Base-by-base conservation (phyloP, 1,140 invertebrate genomes). In the Gerris buenoi region DNA sequence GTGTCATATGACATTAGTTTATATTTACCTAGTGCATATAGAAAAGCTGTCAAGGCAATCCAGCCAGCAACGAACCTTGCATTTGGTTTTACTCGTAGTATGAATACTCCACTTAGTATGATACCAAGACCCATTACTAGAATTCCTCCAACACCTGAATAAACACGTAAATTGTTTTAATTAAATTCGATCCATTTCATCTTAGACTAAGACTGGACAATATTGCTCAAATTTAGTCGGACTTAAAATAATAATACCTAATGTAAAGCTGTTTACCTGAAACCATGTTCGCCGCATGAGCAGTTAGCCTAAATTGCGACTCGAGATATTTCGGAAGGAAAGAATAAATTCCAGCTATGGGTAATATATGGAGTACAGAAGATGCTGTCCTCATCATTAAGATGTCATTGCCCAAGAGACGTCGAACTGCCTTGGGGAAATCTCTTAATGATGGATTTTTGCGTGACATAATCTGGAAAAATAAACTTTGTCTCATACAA, bases 321-420 rank as follows among this genome's bases (percentile, higher is more conserved):
- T 95, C 92, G 70, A 96, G 79, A 77, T 95, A 96, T 77, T 96
- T 96, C 63, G 93, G 93, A 72, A 95, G 80, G 78, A 95, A 97
- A 58, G 91, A 93, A 77, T 95, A 94, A 10, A 94, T 81, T 2
- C 92, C 93, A 66, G 90, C 89, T 70, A 95, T 92, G 57, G 91
- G 92, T 73, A 95, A 81, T 71, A 95, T 84, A 74, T 95, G 91
- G 10, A 96, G 81, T 22, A 95, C 92, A 66, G 86, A 91, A 70
- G 88, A 91, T 2, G 91, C 89, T 13, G 90, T 94, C 23, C 92
- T 81, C 75, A 89, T 89, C 85, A 95, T 90, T 26, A 95, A 81
- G 69, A 96, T 92, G 73, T 93, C 89, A 74, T 95, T 95, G 69
- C 85, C 89, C 26, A 96, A 75, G 72, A 95, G 83, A 33, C 91